Base-by-base conservation (phyloP, 1,140 invertebrate genomes). In the Aphaenogaster rudis region DNA sequence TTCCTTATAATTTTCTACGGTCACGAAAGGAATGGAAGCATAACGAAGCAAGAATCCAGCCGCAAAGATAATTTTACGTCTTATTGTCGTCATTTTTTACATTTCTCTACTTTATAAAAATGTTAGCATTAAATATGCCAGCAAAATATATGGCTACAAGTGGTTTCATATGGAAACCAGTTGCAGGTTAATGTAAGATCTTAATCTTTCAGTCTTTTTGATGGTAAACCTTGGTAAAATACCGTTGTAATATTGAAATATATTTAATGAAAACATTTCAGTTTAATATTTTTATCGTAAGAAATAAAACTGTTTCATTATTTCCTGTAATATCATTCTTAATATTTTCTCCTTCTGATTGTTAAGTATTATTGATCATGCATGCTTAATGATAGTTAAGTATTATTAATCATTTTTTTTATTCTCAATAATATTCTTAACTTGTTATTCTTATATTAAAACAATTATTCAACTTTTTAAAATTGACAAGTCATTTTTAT, bases 1-100 rank as follows among this genome's bases (percentile, higher is more conserved):
- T 54, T 57, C 33, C 33, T 54, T 52, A 74, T 57, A 74, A 74
- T 39, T 74, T 52, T 74, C 48, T 74, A 54, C 17, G 33, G 50
- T 54, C 33, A 21, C 33, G 33, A 74, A 54, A 6, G 71, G 5
- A 54, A 39, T 52, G 17, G 9, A 74, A 74, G 17, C 11, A 17
- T 36, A 74, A 52, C 71, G 71, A 54, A 13, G 8, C 28, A 33
- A 36, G 50, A 9, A 54, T 54, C 2, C 21, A 72, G 4, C 9
- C 28, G 17, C 15, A 39, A 72, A 54, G 4, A 11, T 72, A 74
- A 74, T 74, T 54, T 54, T 39, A 57, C n/a, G 9, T 13, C 11
- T 74, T 57, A 74, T 74, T 74, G 11, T 54, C 9, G 1, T 9
- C 50, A 39, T 54, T 54, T 74, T 2, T 74, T 74, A 54, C 17